phyloP scores from a whole-genome alignment of 2,797 vertebrate genomes.

The Pelobates cultripes region DNA sequence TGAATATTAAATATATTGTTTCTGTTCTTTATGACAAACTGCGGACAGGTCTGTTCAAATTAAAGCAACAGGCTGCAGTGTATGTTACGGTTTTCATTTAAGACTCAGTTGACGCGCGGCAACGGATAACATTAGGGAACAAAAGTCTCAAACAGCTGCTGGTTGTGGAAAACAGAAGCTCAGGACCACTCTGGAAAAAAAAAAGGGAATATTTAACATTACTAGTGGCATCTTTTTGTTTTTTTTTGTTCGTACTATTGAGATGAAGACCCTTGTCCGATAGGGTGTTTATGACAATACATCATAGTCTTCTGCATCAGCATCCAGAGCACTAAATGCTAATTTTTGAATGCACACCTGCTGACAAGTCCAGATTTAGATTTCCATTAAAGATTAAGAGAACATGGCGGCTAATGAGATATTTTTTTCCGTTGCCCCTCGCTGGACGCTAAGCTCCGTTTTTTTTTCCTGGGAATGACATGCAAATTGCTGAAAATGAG shows the following conservation, averaged over 20 bases:
- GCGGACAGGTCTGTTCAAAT: too few species aligned
- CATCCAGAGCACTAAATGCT: neutral
- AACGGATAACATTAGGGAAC: too few species aligned
- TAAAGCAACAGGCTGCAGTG: too few species aligned
- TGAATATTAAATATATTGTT: too few species aligned
- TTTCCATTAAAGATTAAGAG: constrained; percentile 31
- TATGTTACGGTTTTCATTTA: too few species aligned
- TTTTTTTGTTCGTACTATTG: neutral
- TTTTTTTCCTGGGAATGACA: constrained; percentile 57
- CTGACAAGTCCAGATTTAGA: neutral
- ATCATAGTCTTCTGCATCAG: neutral
- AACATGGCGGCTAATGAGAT: constrained; percentile 49
- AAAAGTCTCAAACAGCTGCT: too few species aligned
- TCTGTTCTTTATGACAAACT: too few species aligned
- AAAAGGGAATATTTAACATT: too few species aligned
- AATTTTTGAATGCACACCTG: constrained; percentile 22
- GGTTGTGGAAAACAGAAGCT: too few species aligned
- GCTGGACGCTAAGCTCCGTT: constrained; percentile 58
- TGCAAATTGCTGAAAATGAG: constrained; percentile 65
- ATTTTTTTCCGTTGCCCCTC: constrained; percentile 55
- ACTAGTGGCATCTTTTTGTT: too few species aligned
- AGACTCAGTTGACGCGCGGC: too few species aligned
- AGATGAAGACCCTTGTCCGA: neutral
- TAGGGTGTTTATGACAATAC: neutral
- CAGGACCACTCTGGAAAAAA: too few species aligned